A percentile compares a stretch with the other conserved stretches of the same genome.
phyloP scores from a whole-genome alignment of 1,140 invertebrate species.

The Nephotettix cincticeps region DNA sequence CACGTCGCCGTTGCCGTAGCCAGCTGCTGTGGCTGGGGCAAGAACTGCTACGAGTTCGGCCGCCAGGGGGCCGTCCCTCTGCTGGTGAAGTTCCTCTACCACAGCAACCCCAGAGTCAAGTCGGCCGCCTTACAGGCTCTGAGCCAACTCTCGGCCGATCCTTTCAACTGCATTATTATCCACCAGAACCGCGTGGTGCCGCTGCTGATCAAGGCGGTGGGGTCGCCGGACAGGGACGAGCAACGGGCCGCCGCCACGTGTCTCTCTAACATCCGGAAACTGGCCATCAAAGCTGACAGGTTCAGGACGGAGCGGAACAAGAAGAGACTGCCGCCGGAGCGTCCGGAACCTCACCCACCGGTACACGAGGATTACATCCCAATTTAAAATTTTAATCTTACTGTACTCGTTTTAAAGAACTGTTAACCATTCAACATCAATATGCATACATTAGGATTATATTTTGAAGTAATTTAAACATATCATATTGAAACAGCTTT shows the following conservation, averaged over 20 bases:
- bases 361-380: too few relatives aligned
- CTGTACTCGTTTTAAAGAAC: too few relatives aligned
- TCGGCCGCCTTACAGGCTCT: constrained; percentile 83
- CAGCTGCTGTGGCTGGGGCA: constrained; percentile 78
- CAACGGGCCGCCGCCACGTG: constrained; percentile 91
- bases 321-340: too few relatives aligned
- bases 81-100: constrained; percentile 76
- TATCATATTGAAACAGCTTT: too few relatives aligned
- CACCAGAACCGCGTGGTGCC: constrained; percentile 74
- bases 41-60: constrained; percentile 83
- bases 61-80: constrained; percentile 82
- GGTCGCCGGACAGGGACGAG: constrained; percentile 79
- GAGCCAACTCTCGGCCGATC: constrained; percentile 84
- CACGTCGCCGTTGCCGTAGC: constrained; percentile 88
- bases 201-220: constrained; percentile 83
- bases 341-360: too few relatives aligned
- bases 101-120: constrained; percentile 64
- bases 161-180: constrained; percentile 92
- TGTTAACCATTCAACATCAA: too few relatives aligned
- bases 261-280: constrained; percentile 80
- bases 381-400: too few relatives aligned
- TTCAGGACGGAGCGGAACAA: not conserved
- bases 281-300: constrained; percentile 65
- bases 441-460: too few relatives aligned
- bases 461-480: too few relatives aligned